These are phyloP conservation scores for Anoplius nigerrimus DNA, from an alignment of 2,888 invertebrate species.

Conservation along the genomic window DNA sequence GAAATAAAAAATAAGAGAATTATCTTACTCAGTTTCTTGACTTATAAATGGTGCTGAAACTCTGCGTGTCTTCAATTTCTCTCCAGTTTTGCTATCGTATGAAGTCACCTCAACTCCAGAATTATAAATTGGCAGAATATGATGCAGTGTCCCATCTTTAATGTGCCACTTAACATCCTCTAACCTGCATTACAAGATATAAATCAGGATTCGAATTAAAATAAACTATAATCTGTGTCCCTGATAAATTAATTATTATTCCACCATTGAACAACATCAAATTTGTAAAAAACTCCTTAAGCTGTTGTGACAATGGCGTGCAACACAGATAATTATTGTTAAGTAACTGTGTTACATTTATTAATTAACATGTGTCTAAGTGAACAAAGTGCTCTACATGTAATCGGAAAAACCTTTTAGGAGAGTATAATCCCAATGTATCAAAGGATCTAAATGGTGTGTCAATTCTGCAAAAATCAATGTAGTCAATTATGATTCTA, in stretches of 20 bases:
- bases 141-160: constrained; percentile 70
- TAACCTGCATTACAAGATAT: constrained; percentile 55
- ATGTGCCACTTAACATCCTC: constrained; percentile 72
- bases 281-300: no score
- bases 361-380: constrained; percentile 12
- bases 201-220: neutral
- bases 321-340: neutral
- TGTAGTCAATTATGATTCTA: constrained; percentile 31
- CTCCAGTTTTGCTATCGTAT: constrained; percentile 71
- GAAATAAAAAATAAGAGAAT: constrained; percentile 2
- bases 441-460: constrained; percentile 72
- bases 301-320: neutral
- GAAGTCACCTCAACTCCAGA: constrained; percentile 70
- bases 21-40: constrained; percentile 67
- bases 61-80: constrained; percentile 67
- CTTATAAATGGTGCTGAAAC: constrained; percentile 68
- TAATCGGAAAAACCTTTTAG: constrained; percentile 66
- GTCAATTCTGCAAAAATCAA: constrained; percentile 68
- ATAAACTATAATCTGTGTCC: no score
- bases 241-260: no score
- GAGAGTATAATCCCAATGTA: constrained; percentile 70
- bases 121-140: constrained; percentile 70
- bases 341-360: neutral
- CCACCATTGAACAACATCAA: no score
- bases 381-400: constrained; percentile 44